Evolutionary conservation across 2,888 invertebrate genomes (phyloP), one percentile per base, ranked within the genome.

Genomic region (Acholoe squamosa): DNA sequence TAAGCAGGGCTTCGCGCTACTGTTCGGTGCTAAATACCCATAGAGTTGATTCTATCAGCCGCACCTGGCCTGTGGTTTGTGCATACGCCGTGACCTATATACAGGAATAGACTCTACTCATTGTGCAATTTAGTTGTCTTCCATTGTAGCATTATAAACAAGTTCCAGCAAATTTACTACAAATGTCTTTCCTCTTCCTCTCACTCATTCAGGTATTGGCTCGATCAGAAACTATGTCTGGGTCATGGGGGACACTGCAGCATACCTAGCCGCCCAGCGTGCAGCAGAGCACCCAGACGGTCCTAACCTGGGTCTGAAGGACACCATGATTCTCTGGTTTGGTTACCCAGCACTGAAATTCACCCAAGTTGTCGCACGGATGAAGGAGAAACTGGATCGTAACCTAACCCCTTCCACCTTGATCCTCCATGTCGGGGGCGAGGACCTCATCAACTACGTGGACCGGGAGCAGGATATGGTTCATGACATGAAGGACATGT

Each of bases 271-370:
- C 5, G 28, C 31, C 0, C 86, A 86, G 54, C 54, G 54, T 7
- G 86, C 86, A 3, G 86, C 86, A 3, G 86, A 56, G 16, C 86
- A 86, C 52, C 54, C 54, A 7, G 52, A 28, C 3, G 86, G 86
- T 3, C 86, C 86, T 1, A 86, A 86, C 54, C 86, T 86, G 14
- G 86, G 54, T 7, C 12, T 86, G 0, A 51, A 19, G 14, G 52
- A 56, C 52, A 86, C 86, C 16, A 86, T 86, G 86, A 56, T 86
- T 1, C 33, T 86, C 25, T 86, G 86, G 86, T 86, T 86, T 28
- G 86, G 54, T 14, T 86, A n/a, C 33, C 86, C 86, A 7, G 33
- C 31, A 28, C 25, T 86, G 52, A 54, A 25, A 28, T n/a, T 86
- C 28, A 56, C 14, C 14, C 31, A 52, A 25, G 86, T 56, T 1